Percentiles rank a stretch among this genome's conserved stretches.
Evolutionary conservation across 2,797 vertebrate genomes (phyloP).

Genomic region (Poecilia velifera): DNA sequence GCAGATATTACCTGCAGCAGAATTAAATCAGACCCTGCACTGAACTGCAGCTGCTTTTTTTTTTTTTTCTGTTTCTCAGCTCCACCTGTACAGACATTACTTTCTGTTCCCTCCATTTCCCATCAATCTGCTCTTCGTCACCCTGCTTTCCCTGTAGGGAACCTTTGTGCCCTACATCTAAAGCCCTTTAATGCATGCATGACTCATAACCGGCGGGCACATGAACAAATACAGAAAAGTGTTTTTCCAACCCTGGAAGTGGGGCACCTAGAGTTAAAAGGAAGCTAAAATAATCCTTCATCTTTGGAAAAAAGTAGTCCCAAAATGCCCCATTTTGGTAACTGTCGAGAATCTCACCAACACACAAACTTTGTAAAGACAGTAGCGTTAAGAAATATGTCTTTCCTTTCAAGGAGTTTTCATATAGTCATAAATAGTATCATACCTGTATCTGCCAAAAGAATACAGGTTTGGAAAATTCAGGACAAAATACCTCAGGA

Average conservation of each 20-base stretch:
- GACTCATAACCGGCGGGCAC: background rate
- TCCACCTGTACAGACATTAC: background rate
- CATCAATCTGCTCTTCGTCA: background rate
- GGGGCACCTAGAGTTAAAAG: background rate
- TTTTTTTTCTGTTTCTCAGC: constrained; percentile 1
- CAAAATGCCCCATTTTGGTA: background rate
- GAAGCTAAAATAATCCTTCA: background rate
- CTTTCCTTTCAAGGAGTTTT: no score
- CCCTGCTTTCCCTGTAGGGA: constrained; percentile 4
- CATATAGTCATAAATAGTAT: background rate
- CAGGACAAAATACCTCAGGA: no score
- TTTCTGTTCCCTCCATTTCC: background rate
- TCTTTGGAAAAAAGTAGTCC: background rate
- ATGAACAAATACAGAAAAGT: constrained; percentile 16
- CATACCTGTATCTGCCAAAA: background rate
- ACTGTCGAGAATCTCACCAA: background rate
- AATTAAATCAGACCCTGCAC: background rate
- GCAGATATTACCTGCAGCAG: background rate
- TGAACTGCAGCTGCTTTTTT: background rate
- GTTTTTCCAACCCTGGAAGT: background rate
- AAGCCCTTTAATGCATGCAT: constrained; percentile 11
- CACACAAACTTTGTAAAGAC: background rate
- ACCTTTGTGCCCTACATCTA: constrained; percentile 8
- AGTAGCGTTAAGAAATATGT: no score
- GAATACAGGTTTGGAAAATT: no score